phyloP scores from a whole-genome alignment of 1,140 invertebrate species.

The Spodoptera frugiperda region DNA sequence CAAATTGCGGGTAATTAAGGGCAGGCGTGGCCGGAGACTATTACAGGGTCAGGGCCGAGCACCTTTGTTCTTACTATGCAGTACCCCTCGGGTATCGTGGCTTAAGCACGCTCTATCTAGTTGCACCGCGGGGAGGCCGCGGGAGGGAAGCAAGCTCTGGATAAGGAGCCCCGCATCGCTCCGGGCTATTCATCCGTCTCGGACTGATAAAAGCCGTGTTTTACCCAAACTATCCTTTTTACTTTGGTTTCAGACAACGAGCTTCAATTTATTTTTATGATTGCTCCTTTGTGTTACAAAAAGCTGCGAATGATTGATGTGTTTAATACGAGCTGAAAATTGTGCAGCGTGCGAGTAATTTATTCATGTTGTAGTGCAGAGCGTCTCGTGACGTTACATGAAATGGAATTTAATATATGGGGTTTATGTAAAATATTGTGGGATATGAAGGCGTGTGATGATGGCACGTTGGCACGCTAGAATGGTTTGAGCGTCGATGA shows the following conservation, averaged over 20 bases:
- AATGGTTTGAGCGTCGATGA: constrained; percentile 37
- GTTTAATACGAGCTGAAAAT: constrained; percentile 60
- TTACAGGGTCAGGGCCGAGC: constrained; percentile 51
- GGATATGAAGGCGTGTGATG: constrained; percentile 34
- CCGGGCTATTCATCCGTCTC: constrained; percentile 55
- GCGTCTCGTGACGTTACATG: constrained; percentile 46
- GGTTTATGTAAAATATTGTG: constrained; percentile 53
- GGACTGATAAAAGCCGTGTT: constrained; percentile 57
- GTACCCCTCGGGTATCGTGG: constrained; percentile 43
- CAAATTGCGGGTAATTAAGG: constrained; percentile 47
- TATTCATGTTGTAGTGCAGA: constrained; percentile 56
- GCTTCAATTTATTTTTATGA: constrained; percentile 58
- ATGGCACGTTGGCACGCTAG: constrained; percentile 27
- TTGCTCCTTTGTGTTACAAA: constrained; percentile 33
- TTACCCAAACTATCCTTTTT: constrained; percentile 58
- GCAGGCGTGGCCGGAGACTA: constrained; percentile 31
- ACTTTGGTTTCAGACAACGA: constrained; percentile 51
- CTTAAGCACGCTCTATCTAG: constrained; percentile 45
- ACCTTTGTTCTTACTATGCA: constrained; percentile 44
- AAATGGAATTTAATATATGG: constrained; percentile 64
- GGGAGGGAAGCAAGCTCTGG: constrained; percentile 25
- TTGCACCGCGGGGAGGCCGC: constrained; percentile 24
- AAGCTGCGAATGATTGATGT: constrained; percentile 57
- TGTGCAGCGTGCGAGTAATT: constrained; percentile 57
- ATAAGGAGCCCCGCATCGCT: constrained; percentile 50